phyloP scores from a whole-genome alignment of 1,140 invertebrate species.

The Phocides pigmalion region DNA sequence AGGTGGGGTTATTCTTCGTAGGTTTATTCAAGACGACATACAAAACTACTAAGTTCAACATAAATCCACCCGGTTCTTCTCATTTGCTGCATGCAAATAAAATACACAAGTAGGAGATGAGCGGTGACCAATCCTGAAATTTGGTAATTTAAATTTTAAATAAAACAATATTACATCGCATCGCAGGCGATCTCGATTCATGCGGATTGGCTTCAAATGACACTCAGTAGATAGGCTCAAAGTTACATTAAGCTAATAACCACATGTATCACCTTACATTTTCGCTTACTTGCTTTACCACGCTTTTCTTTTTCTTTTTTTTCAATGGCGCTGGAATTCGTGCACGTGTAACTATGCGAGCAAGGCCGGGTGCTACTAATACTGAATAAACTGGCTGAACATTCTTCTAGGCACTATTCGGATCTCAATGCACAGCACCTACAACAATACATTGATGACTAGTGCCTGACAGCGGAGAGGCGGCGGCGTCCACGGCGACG shows the following conservation, averaged over 20 bases:
- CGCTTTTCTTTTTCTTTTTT: constrained; percentile 14
- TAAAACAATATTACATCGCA: constrained; percentile 37
- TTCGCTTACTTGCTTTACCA: constrained; percentile 38
- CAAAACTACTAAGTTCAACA: constrained; percentile 74
- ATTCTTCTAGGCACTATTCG: constrained; percentile 74
- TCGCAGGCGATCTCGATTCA: constrained; percentile 34
- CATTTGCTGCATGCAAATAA: constrained; percentile 80
- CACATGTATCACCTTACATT: constrained; percentile 33
- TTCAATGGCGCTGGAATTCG: constrained; percentile 15
- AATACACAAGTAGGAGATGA: constrained; percentile 74
- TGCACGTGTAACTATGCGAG: constrained; percentile 2
- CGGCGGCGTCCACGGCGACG: constrained; percentile 46
- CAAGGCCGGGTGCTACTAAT: background rate
- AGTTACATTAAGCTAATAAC: constrained; percentile 38
- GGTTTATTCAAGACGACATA: constrained; percentile 76
- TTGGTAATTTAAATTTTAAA: constrained; percentile 55
- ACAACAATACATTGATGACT: constrained; percentile 70
- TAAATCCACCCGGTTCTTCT: constrained; percentile 74
- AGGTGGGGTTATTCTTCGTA: constrained; percentile 69
- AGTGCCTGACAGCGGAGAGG: constrained; percentile 68
- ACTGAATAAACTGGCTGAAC: constrained; percentile 8
- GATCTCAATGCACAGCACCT: constrained; percentile 78
- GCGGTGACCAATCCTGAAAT: constrained; percentile 51
- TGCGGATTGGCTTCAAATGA: constrained; percentile 52
- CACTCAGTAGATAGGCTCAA: constrained; percentile 58